phyloP scores from a whole-genome alignment of 2,888 invertebrate species.

The Plebejus anna region DNA sequence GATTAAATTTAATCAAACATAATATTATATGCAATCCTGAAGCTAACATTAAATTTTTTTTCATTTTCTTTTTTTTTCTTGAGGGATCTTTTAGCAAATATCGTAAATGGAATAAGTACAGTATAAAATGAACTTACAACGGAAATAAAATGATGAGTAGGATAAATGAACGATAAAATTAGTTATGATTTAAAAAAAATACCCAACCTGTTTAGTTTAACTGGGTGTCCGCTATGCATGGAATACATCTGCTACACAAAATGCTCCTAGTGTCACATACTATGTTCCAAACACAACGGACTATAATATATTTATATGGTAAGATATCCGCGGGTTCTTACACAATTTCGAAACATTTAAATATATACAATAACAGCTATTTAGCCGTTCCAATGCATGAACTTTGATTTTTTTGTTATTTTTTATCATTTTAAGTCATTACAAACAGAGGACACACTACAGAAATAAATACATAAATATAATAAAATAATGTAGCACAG shows the following conservation, averaged over 20 bases:
- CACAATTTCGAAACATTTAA: constrained; percentile 63
- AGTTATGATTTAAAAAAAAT: constrained; percentile 54
- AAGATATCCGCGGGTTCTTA: constrained; percentile 57
- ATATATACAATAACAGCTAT: constrained; percentile 72
- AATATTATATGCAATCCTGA: constrained; percentile 73
- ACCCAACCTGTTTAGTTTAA: constrained; percentile 64
- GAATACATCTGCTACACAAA: background rate
- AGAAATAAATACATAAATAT: constrained; percentile 73
- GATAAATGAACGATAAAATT: constrained; percentile 55
- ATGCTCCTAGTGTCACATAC: background rate
- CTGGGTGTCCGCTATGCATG: constrained; percentile 37
- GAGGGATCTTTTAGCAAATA: constrained; percentile 72
- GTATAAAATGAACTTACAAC: constrained; percentile 72
- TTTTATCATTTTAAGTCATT: constrained; percentile 66
- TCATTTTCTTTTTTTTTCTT: constrained; percentile 54
- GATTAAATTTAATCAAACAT: constrained; percentile 73
- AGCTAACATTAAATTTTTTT: constrained; percentile 56
- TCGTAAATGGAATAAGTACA: constrained; percentile 77
- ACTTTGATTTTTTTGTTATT: constrained; percentile 59
- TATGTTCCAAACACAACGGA: constrained; percentile 1
- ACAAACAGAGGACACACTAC: constrained; percentile 76
- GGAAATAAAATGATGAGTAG: constrained; percentile 56
- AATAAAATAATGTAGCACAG: constrained; percentile 66
- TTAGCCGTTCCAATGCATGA: constrained; percentile 62
- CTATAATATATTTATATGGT: constrained; percentile 7